These are phyloP conservation scores for Podilymbus podiceps DNA, from an alignment of 2,113 vertebrate species.

Conservation along the genomic window DNA sequence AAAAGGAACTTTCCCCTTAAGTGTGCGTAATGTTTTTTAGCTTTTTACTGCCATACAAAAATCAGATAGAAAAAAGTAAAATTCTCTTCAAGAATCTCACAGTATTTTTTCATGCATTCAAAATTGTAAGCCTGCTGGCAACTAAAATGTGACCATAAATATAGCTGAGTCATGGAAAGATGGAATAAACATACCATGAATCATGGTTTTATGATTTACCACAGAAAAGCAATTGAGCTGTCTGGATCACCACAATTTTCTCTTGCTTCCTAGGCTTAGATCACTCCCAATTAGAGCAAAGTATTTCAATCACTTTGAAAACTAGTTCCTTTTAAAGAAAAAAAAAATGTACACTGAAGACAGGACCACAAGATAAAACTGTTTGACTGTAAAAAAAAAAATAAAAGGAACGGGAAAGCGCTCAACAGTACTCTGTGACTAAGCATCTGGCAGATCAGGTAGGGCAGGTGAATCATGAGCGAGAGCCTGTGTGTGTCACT, in stretches of 20 bases:
- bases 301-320: background rate
- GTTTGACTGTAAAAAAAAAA: background rate
- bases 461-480: background rate
- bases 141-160: background rate
- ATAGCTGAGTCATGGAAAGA: background rate
- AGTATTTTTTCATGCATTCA: background rate
- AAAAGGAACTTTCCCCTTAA: background rate
- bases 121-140: background rate
- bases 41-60: background rate
- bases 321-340: background rate
- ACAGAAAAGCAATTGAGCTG: background rate
- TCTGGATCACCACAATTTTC: background rate
- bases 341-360: background rate
- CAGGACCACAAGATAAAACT: background rate
- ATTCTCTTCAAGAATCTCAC: background rate
- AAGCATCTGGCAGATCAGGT: background rate
- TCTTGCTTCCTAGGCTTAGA: background rate
- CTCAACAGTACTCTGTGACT: background rate
- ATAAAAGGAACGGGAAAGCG: background rate
- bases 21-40: background rate
- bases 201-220: background rate
- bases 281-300: background rate
- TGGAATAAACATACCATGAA: background rate
- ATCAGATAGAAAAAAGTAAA: background rate
- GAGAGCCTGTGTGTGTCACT: background rate